A percentile compares a stretch with the other conserved stretches of the same genome.
phyloP scores from a whole-genome alignment of 2,113 vertebrate species.

The Xerus inauris region DNA sequence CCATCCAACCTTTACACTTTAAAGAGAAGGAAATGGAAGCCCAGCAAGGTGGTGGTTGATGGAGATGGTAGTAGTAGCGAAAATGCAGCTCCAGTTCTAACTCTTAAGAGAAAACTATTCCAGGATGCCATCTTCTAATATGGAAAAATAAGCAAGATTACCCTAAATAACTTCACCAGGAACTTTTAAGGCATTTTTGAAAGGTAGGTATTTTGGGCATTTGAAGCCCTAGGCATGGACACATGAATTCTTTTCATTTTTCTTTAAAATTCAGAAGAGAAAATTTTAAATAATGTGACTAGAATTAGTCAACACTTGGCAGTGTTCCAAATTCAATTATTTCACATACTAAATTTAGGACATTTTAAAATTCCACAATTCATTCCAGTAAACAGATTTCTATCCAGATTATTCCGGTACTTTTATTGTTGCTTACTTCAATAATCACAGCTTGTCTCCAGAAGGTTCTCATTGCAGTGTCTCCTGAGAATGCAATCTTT shows the following conservation, averaged over 20 bases:
- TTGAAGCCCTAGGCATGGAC: not conserved
- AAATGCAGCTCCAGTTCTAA: not conserved
- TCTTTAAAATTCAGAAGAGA: not conserved
- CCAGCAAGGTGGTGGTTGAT: not conserved
- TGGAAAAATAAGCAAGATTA: not conserved
- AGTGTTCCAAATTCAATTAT: constrained; percentile 31
- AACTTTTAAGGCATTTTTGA: not conserved
- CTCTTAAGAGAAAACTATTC: not conserved
- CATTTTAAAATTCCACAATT: not conserved
- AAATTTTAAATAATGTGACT: not conserved
- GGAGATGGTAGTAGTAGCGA: not conserved
- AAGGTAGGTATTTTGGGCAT: not conserved
- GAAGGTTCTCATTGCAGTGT: not conserved
- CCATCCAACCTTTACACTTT: not conserved
- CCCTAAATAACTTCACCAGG: not conserved
- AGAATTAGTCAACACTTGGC: constrained; percentile 28
- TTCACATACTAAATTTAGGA: constrained; percentile 32
- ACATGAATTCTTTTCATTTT: not conserved
- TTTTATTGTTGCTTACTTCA: not conserved
- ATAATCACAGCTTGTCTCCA: not conserved
- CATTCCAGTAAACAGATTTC: not conserved
- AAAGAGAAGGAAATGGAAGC: not conserved
- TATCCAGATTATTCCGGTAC: not conserved
- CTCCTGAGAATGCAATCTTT: not conserved
- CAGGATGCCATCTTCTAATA: not conserved